Evolutionary conservation across 1,140 invertebrate genomes (phyloP).

Genomic region (Diplogasteroides magnus): DNA sequence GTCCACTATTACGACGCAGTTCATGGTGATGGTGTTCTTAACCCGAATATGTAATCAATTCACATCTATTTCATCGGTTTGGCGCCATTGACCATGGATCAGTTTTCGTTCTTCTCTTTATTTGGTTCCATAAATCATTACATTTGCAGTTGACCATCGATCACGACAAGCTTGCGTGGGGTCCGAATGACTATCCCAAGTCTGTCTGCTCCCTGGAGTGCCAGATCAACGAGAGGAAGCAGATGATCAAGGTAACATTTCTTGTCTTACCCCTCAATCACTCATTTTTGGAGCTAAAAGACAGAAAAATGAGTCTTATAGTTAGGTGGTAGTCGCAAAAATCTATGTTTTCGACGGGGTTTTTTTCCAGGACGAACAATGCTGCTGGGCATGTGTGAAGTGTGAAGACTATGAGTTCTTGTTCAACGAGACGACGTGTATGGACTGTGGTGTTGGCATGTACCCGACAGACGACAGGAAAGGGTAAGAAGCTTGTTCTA

Average conservation of each 20-base stretch:
- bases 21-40: too few relatives aligned
- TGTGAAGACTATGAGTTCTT: conserved; percentile 66
- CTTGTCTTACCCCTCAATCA: conserved; percentile 1
- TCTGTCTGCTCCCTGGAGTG: conserved; percentile 59
- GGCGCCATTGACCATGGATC: too few relatives aligned
- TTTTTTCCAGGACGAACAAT: conserved; percentile 52
- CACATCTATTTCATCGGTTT: too few relatives aligned
- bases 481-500: not conserved
- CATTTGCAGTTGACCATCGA: not conserved
- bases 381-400: conserved; percentile 59
- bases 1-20: too few relatives aligned
- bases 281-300: not conserved
- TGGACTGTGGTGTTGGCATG: conserved; percentile 62
- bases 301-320: not conserved
- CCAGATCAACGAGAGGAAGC: conserved; percentile 53
- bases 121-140: not conserved
- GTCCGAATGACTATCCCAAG: not conserved
- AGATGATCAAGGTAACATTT: conserved; percentile 48
- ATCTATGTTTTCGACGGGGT: not conserved
- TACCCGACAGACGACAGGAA: conserved; percentile 27
- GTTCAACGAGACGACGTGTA: conserved; percentile 64
- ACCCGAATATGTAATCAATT: too few relatives aligned
- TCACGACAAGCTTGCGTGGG: not conserved
- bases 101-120: too few relatives aligned
- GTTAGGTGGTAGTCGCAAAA: not conserved